Conservation (phyloP, 2,113 vertebrate species). For the Limnothrissa miodon region DNA sequence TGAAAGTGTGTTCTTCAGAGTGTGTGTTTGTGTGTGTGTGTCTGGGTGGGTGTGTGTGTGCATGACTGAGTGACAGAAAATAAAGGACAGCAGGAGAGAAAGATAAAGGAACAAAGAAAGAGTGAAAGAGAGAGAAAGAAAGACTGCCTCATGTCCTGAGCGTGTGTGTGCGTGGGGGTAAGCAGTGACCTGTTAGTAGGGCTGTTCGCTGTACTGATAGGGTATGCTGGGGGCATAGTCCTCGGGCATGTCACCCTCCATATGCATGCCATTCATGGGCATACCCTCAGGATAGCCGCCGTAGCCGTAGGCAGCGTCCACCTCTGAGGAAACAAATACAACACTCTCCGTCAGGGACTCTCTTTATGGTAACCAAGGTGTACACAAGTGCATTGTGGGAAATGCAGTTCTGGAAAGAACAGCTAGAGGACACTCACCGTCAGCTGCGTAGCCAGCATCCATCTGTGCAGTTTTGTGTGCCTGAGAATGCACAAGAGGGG, state of each 20-base stretch:
- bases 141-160: neutral
- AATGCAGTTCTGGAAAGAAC: neutral
- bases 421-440: conserved; percentile 62
- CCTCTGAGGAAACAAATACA: conserved; percentile 49
- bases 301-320: conserved; percentile 49
- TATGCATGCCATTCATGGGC: conserved; percentile 48
- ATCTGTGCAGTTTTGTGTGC: conserved; percentile 58
- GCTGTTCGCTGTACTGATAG: conserved; percentile 48
- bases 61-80: neutral
- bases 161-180: neutral
- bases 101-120: neutral
- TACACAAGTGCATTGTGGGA: neutral
- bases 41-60: too few relatives aligned
- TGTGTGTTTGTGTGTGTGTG: neutral
- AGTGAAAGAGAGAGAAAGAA: neutral
- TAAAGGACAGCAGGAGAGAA: conserved; percentile 20
- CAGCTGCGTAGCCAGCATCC: conserved; percentile 48
- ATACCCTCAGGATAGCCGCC: conserved; percentile 41
- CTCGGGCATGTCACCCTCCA: conserved; percentile 43
- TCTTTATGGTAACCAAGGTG: neutral
- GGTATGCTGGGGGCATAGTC: conserved; percentile 37
- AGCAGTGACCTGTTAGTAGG: conserved; percentile 46
- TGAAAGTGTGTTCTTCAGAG: too few relatives aligned
- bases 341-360: neutral
- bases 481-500: conserved; percentile 51